phyloP scores from a whole-genome alignment of 2,888 invertebrate genomes.

The Gymnocheta viridis region DNA sequence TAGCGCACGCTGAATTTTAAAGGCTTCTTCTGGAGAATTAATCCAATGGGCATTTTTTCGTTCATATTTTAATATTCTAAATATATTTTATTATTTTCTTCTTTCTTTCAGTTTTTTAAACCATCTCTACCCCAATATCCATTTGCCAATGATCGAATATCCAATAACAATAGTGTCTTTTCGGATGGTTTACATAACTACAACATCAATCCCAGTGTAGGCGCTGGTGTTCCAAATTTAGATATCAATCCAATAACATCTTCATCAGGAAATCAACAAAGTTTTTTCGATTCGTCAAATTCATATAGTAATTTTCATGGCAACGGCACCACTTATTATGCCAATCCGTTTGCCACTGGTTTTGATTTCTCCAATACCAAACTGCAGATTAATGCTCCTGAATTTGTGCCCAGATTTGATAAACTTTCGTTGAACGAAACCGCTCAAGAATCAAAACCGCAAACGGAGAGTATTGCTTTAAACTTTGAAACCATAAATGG shows the following conservation, averaged over 20 bases:
- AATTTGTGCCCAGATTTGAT: conserved; percentile 80
- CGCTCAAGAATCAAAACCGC: neutral
- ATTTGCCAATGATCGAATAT: conserved; percentile 28
- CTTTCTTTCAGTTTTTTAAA: conserved; percentile 60
- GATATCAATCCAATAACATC: neutral
- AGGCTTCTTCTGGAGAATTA: too few species aligned
- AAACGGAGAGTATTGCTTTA: neutral
- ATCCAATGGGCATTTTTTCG: too few species aligned
- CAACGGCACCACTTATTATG: conserved; percentile 65
- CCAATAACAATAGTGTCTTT: conserved; percentile 44
- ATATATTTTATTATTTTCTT: neutral
- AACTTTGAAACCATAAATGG: neutral
- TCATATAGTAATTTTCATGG: conserved; percentile 42
- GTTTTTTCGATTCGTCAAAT: conserved; percentile 24
- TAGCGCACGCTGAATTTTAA: too few species aligned
- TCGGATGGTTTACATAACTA: conserved; percentile 46
- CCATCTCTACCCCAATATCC: conserved; percentile 34
- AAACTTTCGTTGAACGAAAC: conserved; percentile 74
- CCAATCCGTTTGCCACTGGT: conserved; percentile 76
- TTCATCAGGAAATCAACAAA: conserved; percentile 11
- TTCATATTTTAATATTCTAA: too few species aligned
- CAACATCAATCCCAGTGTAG: conserved; percentile 29
- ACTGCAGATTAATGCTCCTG: conserved; percentile 79
- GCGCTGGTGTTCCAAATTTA: neutral
- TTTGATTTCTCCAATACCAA: conserved; percentile 77